Evolutionary conservation across 2,797 vertebrate genomes (phyloP), one percentile per base, ranked within the genome.

Genomic region (Yasuhikotakia modesta): DNA sequence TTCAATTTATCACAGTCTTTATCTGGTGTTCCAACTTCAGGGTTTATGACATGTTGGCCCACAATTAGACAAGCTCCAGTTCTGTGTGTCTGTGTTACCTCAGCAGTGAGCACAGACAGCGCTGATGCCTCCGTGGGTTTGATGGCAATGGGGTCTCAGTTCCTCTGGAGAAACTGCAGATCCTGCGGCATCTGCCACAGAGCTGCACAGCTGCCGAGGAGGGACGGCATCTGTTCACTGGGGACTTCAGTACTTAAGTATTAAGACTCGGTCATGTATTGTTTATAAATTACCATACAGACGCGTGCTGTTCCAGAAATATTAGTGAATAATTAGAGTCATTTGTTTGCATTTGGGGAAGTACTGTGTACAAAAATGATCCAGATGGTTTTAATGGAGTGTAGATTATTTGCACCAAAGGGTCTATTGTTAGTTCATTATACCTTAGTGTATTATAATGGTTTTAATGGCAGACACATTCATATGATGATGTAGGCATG

Each of bases 141-240:
- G 81, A 69, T 74, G 73, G 50, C 66, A 65, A 67, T 45, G 58
- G 58, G 67, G 79, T 73, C 60, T 72, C 52, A 35, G 32, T 73
- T 76, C 69, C 79, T 83, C 73, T 79, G 70, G 75, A 81, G 69
- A 58, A 79, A 79, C 68, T 68, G 66, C 64, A 68, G 73, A 79
- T 80, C 78, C 63, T 80, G 55, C 70, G 77, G 81, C 73, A 83
- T 77, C 69, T 70, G 79, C 78, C 76, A 74, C 76, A 77, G 43
- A 69, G 76, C 76, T 66, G 63, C 83, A 85, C 83, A 85, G 83
- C 83, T 85, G 81, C 66, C 81, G 79, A 85, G 84, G 84, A 85
- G 81, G 79, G 73, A 79, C 79, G 68, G 76, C 84, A 83, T 83
- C 84, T 85, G 84, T 81, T 85, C 81, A 22, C 46, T 57, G 81